These are phyloP conservation scores for Aphelinus atriplicis DNA, from an alignment of 1,140 invertebrate genomes.

Conservation along the genomic window DNA sequence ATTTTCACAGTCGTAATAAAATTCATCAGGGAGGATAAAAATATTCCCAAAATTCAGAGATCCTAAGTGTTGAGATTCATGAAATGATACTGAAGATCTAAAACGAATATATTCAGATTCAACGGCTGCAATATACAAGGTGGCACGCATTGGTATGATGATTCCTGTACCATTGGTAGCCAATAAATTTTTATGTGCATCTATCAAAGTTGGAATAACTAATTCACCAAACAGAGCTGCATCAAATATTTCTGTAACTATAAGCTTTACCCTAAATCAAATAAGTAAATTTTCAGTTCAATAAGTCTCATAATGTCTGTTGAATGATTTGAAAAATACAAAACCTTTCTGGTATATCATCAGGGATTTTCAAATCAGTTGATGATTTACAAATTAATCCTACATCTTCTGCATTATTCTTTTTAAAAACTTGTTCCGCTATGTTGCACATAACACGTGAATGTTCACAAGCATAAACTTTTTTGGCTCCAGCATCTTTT, in stretches of 20 bases:
- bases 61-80: constrained; percentile 40
- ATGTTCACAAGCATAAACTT: too few species aligned
- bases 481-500: too few species aligned
- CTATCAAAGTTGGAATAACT: constrained; percentile 72
- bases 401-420: too few species aligned
- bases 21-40: constrained; percentile 55
- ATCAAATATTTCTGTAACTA: constrained; percentile 84
- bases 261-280: constrained; percentile 68
- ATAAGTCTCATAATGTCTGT: too few species aligned
- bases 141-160: constrained; percentile 72
- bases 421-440: too few species aligned
- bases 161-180: constrained; percentile 59
- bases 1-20: constrained; percentile 78
- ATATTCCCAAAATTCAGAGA: constrained; percentile 50
- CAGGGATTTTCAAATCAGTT: too few species aligned
- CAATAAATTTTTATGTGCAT: constrained; percentile 75
- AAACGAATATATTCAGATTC: constrained; percentile 61
- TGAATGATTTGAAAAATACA: too few species aligned
- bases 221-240: constrained; percentile 81
- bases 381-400: too few species aligned
- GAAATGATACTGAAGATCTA: constrained; percentile 48
- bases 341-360: too few species aligned
- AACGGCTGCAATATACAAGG: constrained; percentile 70
- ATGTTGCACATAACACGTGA: too few species aligned
- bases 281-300: constrained; percentile 7